Evolutionary conservation across 1,140 invertebrate species (phyloP).

Genomic region (Ridgeia piscesae): DNA sequence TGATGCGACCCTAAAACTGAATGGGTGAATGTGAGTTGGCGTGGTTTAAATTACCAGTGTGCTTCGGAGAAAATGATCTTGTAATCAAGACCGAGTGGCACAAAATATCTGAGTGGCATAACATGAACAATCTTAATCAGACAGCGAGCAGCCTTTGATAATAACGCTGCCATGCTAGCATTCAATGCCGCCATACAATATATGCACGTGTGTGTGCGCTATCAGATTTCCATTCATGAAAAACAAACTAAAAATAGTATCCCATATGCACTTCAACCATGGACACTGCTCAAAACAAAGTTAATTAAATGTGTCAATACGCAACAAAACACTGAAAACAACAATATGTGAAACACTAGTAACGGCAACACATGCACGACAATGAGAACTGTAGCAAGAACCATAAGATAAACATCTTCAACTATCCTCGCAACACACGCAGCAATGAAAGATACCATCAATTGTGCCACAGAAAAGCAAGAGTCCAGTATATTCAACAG

Average conservation of each 20-base stretch:
- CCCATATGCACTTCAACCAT: neutral
- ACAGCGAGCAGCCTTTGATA: neutral
- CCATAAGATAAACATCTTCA: neutral
- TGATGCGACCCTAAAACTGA: neutral
- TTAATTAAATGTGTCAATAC: neutral
- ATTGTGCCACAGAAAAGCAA: neutral
- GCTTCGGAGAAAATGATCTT: neutral
- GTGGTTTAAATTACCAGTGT: neutral
- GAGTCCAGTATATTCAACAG: neutral
- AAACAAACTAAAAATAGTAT: neutral
- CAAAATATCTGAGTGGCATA: neutral
- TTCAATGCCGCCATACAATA: neutral
- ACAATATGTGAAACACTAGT: neutral
- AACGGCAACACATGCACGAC: neutral
- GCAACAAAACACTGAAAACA: neutral
- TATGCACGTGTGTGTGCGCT: neutral
- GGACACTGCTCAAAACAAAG: neutral
- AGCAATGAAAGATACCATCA: neutral
- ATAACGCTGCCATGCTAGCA: neutral
- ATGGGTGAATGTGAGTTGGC: neutral
- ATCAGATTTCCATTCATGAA: constrained; percentile 1
- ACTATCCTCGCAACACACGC: neutral
- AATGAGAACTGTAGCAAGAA: neutral
- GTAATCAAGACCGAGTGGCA: neutral
- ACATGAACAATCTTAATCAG: neutral